Evolutionary conservation across 2,888 invertebrate genomes (phyloP).

Genomic region (Didymodactylos carnosus): DNA sequence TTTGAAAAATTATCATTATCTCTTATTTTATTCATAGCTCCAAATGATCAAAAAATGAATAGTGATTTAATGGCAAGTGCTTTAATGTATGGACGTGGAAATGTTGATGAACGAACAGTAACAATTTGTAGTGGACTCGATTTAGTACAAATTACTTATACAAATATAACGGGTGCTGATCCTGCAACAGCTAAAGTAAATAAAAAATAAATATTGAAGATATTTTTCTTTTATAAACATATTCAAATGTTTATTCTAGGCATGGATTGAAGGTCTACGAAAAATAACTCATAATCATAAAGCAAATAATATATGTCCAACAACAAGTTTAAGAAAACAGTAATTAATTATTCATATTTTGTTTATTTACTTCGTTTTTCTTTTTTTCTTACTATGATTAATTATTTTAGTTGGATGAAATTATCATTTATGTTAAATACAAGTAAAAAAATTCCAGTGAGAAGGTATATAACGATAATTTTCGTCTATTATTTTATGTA

Average conservation of each 20-base stretch:
- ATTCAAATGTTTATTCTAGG: constrained; percentile 42
- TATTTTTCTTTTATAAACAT: neutral
- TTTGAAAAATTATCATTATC: no score
- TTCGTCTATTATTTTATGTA: neutral
- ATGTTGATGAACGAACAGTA: constrained; percentile 69
- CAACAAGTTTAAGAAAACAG: constrained; percentile 92
- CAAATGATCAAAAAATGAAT: constrained; percentile 18
- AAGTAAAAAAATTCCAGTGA: constrained; percentile 82
- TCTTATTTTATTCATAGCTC: neutral
- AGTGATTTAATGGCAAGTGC: constrained; percentile 53
- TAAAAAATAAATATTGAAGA: neutral
- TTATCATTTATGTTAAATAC: constrained; percentile 77
- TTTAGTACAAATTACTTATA: constrained; percentile 93
- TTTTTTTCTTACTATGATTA: neutral
- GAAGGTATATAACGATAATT: constrained; percentile 36
- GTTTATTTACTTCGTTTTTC: neutral
- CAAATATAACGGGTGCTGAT: constrained; percentile 82
- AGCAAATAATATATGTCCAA: constrained; percentile 80
- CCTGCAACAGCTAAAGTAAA: constrained; percentile 74
- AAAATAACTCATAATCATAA: constrained; percentile 83
- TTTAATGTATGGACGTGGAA: constrained; percentile 45
- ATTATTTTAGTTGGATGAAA: constrained; percentile 81
- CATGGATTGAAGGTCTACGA: constrained; percentile 73
- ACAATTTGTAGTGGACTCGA: constrained; percentile 95
- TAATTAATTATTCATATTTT: constrained; percentile 48